A percentile compares a stretch with the other conserved stretches of the same genome.
phyloP scores from a whole-genome alignment of 2,888 invertebrate genomes.

The Ephialtes manifestator region DNA sequence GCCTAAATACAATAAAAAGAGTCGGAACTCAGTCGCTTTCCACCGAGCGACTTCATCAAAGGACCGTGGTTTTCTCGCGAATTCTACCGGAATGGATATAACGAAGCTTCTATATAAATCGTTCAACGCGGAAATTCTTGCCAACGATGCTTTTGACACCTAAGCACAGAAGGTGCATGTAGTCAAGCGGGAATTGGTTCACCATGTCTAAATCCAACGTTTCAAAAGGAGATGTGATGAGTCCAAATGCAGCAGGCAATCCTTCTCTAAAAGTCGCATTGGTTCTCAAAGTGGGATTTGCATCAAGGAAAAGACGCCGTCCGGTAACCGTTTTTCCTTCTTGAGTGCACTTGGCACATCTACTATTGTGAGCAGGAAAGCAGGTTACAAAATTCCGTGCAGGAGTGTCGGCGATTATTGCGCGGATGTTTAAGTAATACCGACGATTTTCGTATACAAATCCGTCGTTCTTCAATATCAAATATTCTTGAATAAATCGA shows the following conservation, averaged over 20 bases:
- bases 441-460: too few species aligned
- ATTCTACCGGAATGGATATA: constrained; percentile 21
- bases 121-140: constrained; percentile 11
- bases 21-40: too few species aligned
- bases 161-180: constrained; percentile 17
- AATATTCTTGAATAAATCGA: too few species aligned
- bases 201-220: too few species aligned
- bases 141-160: constrained; percentile 4
- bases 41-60: too few species aligned
- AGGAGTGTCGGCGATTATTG: constrained; percentile 1
- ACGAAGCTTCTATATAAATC: constrained; percentile 3
- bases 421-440: not conserved
- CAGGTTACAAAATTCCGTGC: constrained; percentile 17
- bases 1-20: too few species aligned
- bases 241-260: constrained; percentile 4
- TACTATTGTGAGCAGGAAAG: too few species aligned
- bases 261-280: constrained; percentile 24
- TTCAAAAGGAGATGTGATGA: too few species aligned
- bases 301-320: constrained; percentile 39
- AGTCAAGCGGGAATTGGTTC: constrained; percentile 21
- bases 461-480: too few species aligned
- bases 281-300: constrained; percentile 27
- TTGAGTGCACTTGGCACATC: constrained; percentile 16
- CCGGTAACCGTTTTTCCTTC: too few species aligned
- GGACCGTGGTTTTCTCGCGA: too few species aligned